A percentile compares a stretch with the other conserved stretches of the same genome.
Conservation (phyloP, 2,113 vertebrate genomes). For the Deroptyus accipitrinus region DNA sequence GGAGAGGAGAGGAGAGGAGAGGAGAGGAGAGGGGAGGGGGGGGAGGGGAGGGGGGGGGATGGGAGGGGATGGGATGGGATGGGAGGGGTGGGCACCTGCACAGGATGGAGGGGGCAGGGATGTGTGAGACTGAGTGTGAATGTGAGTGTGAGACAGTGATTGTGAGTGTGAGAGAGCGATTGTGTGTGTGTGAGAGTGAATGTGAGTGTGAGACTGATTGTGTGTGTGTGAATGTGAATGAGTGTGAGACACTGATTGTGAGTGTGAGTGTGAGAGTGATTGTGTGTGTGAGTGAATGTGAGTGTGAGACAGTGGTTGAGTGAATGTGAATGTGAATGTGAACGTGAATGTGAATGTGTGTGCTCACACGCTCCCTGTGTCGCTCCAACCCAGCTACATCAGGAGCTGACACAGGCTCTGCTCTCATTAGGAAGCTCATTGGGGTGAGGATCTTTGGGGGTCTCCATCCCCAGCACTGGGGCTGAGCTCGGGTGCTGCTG, state of each 20-base stretch:
- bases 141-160: not conserved
- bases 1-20: too few species aligned
- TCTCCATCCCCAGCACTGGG: not conserved
- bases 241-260: too few species aligned
- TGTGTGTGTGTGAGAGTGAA: too few species aligned
- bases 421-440: accelerated
- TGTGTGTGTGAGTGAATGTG: not conserved
- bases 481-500: not conserved
- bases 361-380: accelerated
- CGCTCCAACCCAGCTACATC: not conserved
- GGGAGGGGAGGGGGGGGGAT: too few species aligned
- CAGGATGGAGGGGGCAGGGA: accelerated
- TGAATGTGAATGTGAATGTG: too few species aligned
- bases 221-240: too few species aligned
- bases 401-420: not conserved
- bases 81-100: not conserved
- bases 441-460: not conserved
- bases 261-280: too few species aligned
- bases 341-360: not conserved
- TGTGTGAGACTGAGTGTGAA: not conserved
- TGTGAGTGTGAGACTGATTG: not conserved
- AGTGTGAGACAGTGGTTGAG: too few species aligned
- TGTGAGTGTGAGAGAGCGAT: too few species aligned
- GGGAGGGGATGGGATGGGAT: accelerated
- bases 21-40: too few species aligned